phyloP scores from a whole-genome alignment of 2,113 vertebrate genomes.

The Pterocles gutturalis region DNA sequence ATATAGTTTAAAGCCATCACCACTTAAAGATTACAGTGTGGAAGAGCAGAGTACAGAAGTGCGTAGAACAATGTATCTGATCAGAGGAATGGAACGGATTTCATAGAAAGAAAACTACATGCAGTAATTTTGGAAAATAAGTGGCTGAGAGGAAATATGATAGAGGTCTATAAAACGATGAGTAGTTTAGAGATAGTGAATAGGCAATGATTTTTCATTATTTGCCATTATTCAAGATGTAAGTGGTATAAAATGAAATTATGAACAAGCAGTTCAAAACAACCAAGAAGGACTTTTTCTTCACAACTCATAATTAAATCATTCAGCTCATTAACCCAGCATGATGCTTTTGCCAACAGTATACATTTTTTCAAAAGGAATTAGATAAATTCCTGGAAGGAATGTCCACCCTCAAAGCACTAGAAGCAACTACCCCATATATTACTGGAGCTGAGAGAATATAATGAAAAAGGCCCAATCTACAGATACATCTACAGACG shows the following conservation, averaged over 20 bases:
- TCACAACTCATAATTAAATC: conserved; percentile 66
- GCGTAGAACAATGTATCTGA: neutral
- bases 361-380: conserved; percentile 32
- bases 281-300: conserved; percentile 46
- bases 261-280: conserved; percentile 63
- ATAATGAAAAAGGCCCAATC: neutral
- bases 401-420: neutral
- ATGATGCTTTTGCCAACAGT: conserved; percentile 33
- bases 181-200: conserved; percentile 55
- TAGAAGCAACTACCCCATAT: neutral
- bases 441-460: neutral
- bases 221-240: conserved; percentile 53
- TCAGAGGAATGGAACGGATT: neutral
- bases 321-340: conserved; percentile 55
- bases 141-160: conserved; percentile 34
- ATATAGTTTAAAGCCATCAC: neutral
- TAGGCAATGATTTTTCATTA: conserved; percentile 69
- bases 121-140: conserved; percentile 14
- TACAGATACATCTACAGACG: rapidly evolving
- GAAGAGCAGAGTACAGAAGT: neutral
- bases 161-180: conserved; percentile 18
- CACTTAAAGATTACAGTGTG: neutral
- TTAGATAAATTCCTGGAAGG: conserved; percentile 33
- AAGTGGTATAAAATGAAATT: conserved; percentile 66
- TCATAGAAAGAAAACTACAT: neutral